A percentile compares a stretch with the other conserved stretches of the same genome.
Conservation (phyloP, 2,797 vertebrate species). For the Sciurus carolinensis region DNA sequence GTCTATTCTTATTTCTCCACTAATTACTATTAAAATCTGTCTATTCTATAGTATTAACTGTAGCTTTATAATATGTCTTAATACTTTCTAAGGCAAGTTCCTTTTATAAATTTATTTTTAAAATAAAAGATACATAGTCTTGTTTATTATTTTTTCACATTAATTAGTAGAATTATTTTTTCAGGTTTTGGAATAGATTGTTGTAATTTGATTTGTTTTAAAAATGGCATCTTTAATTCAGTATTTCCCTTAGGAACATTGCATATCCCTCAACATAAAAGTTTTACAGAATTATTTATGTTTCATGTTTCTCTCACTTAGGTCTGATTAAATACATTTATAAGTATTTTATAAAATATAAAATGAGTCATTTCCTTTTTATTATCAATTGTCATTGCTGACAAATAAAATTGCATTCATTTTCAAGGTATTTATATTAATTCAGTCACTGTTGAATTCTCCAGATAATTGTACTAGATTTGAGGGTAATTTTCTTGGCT, state of each 20-base stretch:
- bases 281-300: background rate
- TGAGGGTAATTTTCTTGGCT: background rate
- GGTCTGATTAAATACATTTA: background rate
- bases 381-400: background rate
- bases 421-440: slow-evolving; percentile 7
- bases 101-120: background rate
- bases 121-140: background rate
- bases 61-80: background rate
- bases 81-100: background rate
- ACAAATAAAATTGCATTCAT: background rate
- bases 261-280: no score
- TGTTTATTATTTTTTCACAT: background rate
- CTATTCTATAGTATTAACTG: background rate
- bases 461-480: background rate
- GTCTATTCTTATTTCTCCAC: no score
- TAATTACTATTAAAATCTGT: no score
- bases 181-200: background rate
- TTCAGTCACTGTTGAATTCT: background rate
- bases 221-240: background rate
- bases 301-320: background rate
- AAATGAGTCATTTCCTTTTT: background rate
- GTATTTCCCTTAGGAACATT: background rate
- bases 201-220: background rate
- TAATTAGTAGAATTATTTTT: background rate
- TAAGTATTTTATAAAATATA: slow-evolving; percentile 15